A percentile compares a stretch with the other conserved stretches of the same genome.
Conservation (phyloP, 2,797 vertebrate species). For the Heterohyrax brucei region DNA sequence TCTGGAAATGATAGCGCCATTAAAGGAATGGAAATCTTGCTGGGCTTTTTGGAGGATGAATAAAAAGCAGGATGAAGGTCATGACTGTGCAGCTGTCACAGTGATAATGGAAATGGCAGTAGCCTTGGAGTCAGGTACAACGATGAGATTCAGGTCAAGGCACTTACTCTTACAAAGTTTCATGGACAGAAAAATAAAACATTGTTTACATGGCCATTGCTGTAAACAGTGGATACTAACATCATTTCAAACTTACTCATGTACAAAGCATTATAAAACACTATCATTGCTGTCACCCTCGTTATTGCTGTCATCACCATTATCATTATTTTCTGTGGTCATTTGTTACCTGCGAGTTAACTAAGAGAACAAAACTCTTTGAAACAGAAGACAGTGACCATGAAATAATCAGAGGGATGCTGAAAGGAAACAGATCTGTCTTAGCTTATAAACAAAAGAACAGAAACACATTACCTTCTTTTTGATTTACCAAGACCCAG, state of each 20-base stretch:
- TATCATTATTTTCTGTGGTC: neutral
- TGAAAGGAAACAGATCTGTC: neutral
- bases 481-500: neutral
- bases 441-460: neutral
- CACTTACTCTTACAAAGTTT: neutral
- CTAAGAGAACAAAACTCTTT: neutral
- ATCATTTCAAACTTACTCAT: neutral
- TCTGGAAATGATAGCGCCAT: neutral
- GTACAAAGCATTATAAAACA: neutral
- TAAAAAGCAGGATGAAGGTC: neutral
- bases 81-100: fast-evolving
- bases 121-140: neutral
- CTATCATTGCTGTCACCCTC: neutral
- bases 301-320: neutral
- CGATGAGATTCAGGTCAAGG: neutral
- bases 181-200: neutral
- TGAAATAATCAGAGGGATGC: neutral
- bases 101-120: neutral
- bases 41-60: neutral
- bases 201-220: neutral
- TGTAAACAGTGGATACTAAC: neutral
- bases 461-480: neutral
- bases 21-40: neutral
- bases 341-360: neutral
- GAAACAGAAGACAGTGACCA: neutral